A percentile compares a stretch with the other conserved stretches of the same genome.
phyloP scores from a whole-genome alignment of 2,797 vertebrate species.

The Peromyscus aztecus region DNA sequence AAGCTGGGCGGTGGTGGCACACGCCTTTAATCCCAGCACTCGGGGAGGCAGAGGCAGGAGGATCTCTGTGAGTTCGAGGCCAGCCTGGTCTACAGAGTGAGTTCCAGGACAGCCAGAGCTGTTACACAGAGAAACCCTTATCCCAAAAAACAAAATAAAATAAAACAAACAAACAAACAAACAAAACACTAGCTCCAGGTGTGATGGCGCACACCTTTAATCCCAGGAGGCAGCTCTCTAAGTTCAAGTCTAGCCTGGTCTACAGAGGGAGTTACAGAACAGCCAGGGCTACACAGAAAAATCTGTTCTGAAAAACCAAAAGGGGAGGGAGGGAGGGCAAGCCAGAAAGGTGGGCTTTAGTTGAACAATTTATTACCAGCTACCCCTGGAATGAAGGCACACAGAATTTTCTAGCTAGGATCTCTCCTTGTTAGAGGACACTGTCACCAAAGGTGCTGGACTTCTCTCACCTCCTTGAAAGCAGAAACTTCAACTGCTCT shows the following conservation, averaged over 20 bases:
- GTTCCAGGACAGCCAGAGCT: too few species aligned
- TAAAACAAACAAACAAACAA: too few species aligned
- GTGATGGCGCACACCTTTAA: background rate
- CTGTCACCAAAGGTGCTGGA: conserved; percentile 6
- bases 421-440: conserved; percentile 10
- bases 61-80: too few species aligned
- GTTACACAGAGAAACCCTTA: too few species aligned
- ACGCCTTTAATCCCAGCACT: too few species aligned
- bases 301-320: background rate
- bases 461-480: background rate
- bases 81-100: too few species aligned
- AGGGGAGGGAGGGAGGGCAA: background rate
- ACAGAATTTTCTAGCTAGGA: background rate
- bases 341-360: background rate
- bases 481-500: background rate
- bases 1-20: background rate
- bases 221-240: background rate
- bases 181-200: background rate
- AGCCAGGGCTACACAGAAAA: background rate
- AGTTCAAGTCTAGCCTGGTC: background rate
- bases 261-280: background rate
- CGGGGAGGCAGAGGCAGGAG: too few species aligned
- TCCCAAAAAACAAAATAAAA: too few species aligned
- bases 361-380: background rate
- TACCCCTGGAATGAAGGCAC: background rate